Evolutionary conservation across 2,113 vertebrate species (phyloP).

Genomic region (Meleagris gallopavo): DNA sequence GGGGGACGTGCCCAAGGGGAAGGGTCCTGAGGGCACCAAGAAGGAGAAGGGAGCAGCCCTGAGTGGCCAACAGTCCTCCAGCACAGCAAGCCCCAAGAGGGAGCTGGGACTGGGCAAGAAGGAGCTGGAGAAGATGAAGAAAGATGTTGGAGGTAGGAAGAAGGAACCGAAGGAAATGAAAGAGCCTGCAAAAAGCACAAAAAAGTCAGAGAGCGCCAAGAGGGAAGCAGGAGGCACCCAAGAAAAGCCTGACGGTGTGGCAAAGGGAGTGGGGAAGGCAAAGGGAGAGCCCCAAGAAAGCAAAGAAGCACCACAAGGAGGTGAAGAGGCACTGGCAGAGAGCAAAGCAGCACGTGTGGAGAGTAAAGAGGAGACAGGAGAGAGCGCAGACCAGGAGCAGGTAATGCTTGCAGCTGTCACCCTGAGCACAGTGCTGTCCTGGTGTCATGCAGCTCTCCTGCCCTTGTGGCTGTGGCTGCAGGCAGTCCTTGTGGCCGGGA

Average conservation of each 20-base stretch:
- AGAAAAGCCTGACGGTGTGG: constrained; percentile 20
- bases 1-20: background rate
- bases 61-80: background rate
- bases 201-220: background rate
- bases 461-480: accelerated
- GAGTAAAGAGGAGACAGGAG: background rate
- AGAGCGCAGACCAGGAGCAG: constrained; percentile 42
- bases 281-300: background rate
- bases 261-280: constrained; percentile 46
- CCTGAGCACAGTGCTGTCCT: accelerated
- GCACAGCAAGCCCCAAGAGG: background rate
- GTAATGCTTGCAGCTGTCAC: background rate
- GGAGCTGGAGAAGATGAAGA: constrained; percentile 12
- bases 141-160: background rate
- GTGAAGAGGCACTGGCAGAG: background rate
- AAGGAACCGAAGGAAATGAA: background rate
- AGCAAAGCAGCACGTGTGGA: background rate
- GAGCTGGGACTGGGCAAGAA: background rate
- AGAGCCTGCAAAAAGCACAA: background rate
- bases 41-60: background rate
- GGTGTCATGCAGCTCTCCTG: accelerated
- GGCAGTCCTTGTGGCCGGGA: background rate
- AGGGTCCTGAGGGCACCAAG: background rate
- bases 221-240: background rate
- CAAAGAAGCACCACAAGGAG: background rate